Base-by-base conservation (phyloP, 37 sponge, comb jelly and placozoan genomes). In the Haliclona indistincta region DNA sequence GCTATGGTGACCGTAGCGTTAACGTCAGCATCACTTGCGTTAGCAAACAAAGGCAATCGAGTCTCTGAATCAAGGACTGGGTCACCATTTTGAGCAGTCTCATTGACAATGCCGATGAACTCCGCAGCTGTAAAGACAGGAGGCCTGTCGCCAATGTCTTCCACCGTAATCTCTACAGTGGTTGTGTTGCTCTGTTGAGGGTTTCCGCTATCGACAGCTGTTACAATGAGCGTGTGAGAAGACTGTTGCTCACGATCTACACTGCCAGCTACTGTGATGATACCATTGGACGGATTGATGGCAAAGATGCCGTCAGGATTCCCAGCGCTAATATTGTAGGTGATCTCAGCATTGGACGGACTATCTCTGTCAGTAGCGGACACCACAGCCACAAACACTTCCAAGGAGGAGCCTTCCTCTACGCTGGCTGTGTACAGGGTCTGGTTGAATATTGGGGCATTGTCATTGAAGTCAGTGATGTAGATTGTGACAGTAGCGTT, bases 391-490 rank as follows among this genome's bases (percentile, higher is more conserved):
- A 91, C 78, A 30, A 76, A 42, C 15, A 58, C 20, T 4, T 73
- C 80, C 37, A 75, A 15, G 13, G 70, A 41, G 0, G 81, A 74
- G 3, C 62, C 51, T 68, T 93, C 93, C 2, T 41, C 29, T 0
- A 93, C 63, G 37, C 38, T 84, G 1, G 67, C 43, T 39, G 56
- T 47, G 70, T 85, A 88, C 1, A 54, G 15, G 1, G 41, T 4
- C 13, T 33, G 3, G 20, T 52, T 23, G 68, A 93, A 93, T 10
- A 54, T 39, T 47, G 93, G 93, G 34, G 63, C 6, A 38, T 84
- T 88, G 53, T 93, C 93, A 73, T 93, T 85, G 1, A 72, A 81
- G 30, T 87, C 82, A 7, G 65, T 29, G 22, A 93, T 45, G 39
- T 45, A 29, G 43, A 88, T 84, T 2, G 42, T 38, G 1, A 88